These are phyloP conservation scores for Linnaemya vulpina DNA, from an alignment of 2,888 invertebrate genomes.

Conservation along the genomic window DNA sequence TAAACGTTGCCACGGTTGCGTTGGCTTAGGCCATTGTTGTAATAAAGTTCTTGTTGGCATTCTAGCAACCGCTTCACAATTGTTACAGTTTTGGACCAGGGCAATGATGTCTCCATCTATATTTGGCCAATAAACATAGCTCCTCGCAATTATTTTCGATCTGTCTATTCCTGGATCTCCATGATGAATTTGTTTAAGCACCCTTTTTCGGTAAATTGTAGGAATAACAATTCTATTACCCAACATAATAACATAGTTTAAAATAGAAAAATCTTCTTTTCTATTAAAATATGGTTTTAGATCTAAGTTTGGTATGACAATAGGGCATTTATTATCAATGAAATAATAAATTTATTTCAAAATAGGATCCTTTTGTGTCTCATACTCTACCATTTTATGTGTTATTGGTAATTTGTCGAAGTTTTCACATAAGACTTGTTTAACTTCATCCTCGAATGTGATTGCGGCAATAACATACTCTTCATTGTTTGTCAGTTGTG, in stretches of 20 bases:
- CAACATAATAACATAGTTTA: constrained; percentile 64
- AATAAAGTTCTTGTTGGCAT: constrained; percentile 74
- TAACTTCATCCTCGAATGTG: constrained; percentile 47
- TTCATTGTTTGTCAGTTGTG: constrained; percentile 16
- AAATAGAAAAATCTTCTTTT: constrained; percentile 62
- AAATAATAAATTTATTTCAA: constrained; percentile 53
- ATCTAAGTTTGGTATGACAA: constrained; percentile 27
- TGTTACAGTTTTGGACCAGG: constrained; percentile 73
- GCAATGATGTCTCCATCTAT: constrained; percentile 71
- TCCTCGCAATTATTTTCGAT: constrained; percentile 76
- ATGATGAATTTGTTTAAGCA: constrained; percentile 74
- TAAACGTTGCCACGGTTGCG: constrained; percentile 78
- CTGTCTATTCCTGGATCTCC: constrained; percentile 66
- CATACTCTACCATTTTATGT: constrained; percentile 58
- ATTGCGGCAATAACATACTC: constrained; percentile 61
- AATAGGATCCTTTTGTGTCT: constrained; percentile 46
- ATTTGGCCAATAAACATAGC: constrained; percentile 73
- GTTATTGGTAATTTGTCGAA: constrained; percentile 58
- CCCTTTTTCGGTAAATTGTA: constrained; percentile 55
- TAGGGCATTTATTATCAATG: constrained; percentile 57
- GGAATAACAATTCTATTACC: constrained; percentile 67
- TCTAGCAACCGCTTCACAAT: constrained; percentile 74
- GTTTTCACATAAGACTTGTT: constrained; percentile 29
- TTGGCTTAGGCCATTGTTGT: constrained; percentile 73
- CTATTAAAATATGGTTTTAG: constrained; percentile 60